Conservation (phyloP, 2,797 vertebrate species). For the Uromys caudimaculatus region DNA sequence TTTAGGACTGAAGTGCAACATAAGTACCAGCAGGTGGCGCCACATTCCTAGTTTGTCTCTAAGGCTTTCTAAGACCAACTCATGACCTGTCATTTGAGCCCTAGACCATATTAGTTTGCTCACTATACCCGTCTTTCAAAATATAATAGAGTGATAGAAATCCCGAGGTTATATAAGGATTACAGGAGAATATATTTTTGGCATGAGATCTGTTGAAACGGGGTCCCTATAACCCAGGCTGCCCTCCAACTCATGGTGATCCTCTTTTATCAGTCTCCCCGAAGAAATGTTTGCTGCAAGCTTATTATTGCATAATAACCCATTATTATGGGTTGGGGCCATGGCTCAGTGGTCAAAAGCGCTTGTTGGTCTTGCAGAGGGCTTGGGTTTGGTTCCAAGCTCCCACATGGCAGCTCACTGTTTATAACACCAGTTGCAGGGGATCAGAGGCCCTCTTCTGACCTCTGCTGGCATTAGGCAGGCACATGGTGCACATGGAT, state of each 20-base stretch:
- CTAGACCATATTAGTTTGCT: neutral
- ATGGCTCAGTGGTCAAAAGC: neutral
- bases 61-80: neutral
- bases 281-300: neutral
- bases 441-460: neutral
- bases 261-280: neutral
- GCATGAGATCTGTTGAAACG: neutral
- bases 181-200: neutral
- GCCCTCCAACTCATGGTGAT: neutral
- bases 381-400: neutral
- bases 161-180: neutral
- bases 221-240: neutral
- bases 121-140: neutral
- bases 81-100: neutral
- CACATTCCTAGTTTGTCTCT: neutral
- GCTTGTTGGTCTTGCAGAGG: neutral
- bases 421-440: too few relatives aligned
- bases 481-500: too few relatives aligned
- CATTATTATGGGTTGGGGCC: neutral
- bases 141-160: neutral
- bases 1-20: neutral
- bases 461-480: neutral
- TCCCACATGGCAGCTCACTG: neutral
- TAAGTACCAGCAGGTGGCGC: neutral
- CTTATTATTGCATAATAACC: too few relatives aligned